Conservation (phyloP, 1,140 invertebrate species). For the Amyelois transitella region DNA sequence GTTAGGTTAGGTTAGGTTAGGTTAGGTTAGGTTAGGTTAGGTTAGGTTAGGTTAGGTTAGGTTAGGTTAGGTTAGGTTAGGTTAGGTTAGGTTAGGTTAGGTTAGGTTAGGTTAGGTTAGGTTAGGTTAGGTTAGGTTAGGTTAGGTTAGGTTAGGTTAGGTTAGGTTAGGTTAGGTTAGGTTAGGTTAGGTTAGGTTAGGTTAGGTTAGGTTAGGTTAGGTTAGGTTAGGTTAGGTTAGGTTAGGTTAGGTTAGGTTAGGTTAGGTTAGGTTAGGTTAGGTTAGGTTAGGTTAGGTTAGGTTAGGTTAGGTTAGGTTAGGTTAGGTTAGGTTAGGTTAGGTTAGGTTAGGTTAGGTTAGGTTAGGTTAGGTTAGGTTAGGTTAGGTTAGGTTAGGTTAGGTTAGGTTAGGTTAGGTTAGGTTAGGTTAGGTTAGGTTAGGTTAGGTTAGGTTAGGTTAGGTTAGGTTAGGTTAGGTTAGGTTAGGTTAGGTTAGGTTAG, state of each 20-base stretch:
- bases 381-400: too few species aligned
- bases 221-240: neutral
- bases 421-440: conserved; percentile 20
- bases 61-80: conserved; percentile 21
- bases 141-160: too few species aligned
- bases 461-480: conserved; percentile 21
- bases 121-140: too few species aligned
- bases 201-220: too few species aligned
- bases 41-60: conserved; percentile 33
- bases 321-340: too few species aligned
- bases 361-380: too few species aligned
- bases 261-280: conserved; percentile 19
- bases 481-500: conserved; percentile 30
- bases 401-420: too few species aligned
- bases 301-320: too few species aligned
- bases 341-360: too few species aligned
- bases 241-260: conserved; percentile 21
- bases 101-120: too few species aligned
- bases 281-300: conserved; percentile 18
- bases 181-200: too few species aligned
- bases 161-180: too few species aligned
- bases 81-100: conserved; percentile 14
- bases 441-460: conserved; percentile 16
- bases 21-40: conserved; percentile 31
- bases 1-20: conserved; percentile 26